These are phyloP conservation scores for Bombus affinis DNA, from an alignment of 1,140 invertebrate genomes.

Conservation along the genomic window DNA sequence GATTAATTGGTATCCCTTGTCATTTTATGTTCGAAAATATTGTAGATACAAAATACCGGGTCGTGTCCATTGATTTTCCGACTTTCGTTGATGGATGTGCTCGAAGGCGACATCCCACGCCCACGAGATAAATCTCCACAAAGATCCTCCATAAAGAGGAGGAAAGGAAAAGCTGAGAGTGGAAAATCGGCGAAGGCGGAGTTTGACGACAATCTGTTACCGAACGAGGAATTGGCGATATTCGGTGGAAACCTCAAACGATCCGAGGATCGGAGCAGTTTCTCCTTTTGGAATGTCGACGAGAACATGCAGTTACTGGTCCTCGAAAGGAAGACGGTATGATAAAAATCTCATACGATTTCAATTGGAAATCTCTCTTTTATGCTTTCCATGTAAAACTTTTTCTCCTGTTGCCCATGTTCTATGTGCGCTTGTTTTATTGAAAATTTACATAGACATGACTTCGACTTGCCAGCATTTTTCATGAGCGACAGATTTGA, in stretches of 20 bases:
- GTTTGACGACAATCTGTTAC: not conserved
- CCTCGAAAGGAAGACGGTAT: constrained; percentile 7
- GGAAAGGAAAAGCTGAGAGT: not conserved
- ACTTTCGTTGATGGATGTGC: not conserved
- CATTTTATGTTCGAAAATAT: not conserved
- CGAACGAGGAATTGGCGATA: constrained; percentile 23
- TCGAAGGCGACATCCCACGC: constrained; percentile 8
- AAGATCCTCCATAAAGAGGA: too few species aligned
- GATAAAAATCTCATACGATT: not conserved
- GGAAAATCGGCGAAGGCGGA: not conserved
- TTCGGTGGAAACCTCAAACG: not conserved
- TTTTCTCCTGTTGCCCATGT: not conserved
- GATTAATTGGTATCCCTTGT: too few species aligned
- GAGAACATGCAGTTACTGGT: constrained; percentile 23
- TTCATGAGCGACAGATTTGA: not conserved
- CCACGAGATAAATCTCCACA: not conserved
- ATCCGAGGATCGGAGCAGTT: not conserved
- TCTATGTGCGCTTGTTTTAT: not conserved
- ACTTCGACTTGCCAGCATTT: not conserved
- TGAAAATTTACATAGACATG: not conserved
- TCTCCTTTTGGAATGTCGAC: constrained; percentile 21
- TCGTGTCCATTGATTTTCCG: constrained; percentile 1
- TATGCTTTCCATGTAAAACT: not conserved
- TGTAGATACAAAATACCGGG: constrained; percentile 32
- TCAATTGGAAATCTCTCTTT: not conserved